phyloP scores from a whole-genome alignment of 2,888 invertebrate genomes.

The Minunthozetes semirufus region DNA sequence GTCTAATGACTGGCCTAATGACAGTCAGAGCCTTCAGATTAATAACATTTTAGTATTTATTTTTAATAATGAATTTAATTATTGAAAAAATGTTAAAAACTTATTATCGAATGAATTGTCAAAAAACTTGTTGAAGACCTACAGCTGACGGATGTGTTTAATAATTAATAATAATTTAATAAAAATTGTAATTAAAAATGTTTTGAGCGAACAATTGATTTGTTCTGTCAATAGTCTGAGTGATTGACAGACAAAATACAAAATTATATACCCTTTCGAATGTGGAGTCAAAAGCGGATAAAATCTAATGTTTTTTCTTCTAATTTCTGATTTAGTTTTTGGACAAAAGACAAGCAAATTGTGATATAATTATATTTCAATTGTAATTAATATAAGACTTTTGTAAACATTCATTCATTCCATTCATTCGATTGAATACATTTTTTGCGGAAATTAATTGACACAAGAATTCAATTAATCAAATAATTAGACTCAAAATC shows the following conservation, averaged over 20 bases:
- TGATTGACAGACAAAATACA: not conserved
- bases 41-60: not conserved
- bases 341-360: not conserved
- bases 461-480: not conserved
- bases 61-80: not conserved
- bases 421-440: not conserved
- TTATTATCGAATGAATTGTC: not conserved
- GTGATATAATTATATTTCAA: conserved; percentile 10
- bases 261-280: not conserved
- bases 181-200: not conserved
- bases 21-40: not conserved
- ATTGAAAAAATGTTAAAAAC: not conserved
- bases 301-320: not conserved
- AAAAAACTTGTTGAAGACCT: not conserved
- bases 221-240: no score
- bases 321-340: no score
- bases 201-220: not conserved
- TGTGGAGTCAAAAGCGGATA: not conserved
- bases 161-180: not conserved
- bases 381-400: not conserved
- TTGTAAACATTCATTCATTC: not conserved
- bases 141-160: conserved; percentile 3
- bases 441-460: no score
- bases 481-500: not conserved
- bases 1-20: not conserved